Percentiles rank a stretch among this genome's conserved stretches.
Conservation (phyloP, 2,797 vertebrate genomes). For the Nasua narica region DNA sequence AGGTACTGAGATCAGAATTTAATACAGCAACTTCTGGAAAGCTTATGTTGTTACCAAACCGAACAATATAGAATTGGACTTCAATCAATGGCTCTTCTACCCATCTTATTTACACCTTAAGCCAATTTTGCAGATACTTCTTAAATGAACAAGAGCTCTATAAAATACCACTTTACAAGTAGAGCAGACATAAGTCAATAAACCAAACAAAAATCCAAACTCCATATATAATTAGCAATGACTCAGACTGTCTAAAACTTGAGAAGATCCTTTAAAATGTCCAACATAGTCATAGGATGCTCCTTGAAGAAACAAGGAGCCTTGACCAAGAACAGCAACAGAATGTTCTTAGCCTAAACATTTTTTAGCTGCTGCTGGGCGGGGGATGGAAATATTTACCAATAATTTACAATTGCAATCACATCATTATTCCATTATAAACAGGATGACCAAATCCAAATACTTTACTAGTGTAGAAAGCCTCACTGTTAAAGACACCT, state of each 20-base stretch:
- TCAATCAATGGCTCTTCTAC: not conserved
- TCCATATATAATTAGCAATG: accelerated
- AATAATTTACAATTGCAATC: conserved; percentile 12
- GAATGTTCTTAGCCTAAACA: conserved; percentile 60
- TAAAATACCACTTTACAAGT: not conserved
- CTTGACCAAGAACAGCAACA: not conserved
- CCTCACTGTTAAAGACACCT: not conserved
- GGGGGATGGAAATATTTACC: not conserved
- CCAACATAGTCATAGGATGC: not conserved
- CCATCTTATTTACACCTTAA: not conserved
- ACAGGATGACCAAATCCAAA: conserved; percentile 29
- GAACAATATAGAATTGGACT: not conserved
- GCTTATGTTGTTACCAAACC: not conserved
- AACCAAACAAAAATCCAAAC: conserved; percentile 45
- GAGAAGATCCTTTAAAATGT: not conserved
- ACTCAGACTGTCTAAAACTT: conserved; percentile 10
- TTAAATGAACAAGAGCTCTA: conserved; percentile 40
- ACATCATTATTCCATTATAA: not conserved
- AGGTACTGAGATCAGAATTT: not conserved
- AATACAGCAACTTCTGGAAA: not conserved
- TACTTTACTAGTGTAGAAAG: not conserved
- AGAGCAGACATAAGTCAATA: not conserved
- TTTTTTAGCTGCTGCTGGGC: not conserved
- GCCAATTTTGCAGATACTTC: not conserved
- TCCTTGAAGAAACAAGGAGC: conserved; percentile 29